A percentile compares a stretch with the other conserved stretches of the same genome.
Conservation (phyloP, 2,113 vertebrate genomes). For the Psittacara wagleri region DNA sequence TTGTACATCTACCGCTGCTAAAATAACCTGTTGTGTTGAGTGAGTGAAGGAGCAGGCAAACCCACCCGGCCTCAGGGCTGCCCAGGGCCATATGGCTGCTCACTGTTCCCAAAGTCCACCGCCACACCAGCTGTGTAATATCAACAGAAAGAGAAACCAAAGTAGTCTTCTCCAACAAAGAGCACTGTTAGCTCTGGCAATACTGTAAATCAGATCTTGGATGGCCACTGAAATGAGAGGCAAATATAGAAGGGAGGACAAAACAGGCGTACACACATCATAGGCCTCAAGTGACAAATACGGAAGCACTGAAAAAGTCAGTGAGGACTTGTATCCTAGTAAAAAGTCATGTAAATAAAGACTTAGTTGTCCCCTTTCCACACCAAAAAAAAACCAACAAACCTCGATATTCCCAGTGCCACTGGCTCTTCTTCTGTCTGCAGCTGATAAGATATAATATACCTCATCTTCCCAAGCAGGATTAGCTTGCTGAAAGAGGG, state of each 20-base stretch:
- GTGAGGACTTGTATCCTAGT: neutral
- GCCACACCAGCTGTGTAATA: neutral
- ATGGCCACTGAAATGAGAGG: neutral
- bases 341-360: neutral
- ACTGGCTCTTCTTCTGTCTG: neutral
- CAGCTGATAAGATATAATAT: neutral
- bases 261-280: rapidly evolving
- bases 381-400: neutral
- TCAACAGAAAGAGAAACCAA: neutral
- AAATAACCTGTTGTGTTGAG: neutral
- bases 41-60: neutral
- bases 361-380: neutral
- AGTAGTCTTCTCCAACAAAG: neutral
- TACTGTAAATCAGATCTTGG: neutral
- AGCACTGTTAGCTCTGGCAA: neutral
- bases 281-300: neutral
- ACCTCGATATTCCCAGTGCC: neutral
- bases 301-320: neutral
- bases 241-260: neutral
- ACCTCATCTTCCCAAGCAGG: neutral
- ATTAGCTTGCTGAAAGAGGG: neutral
- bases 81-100: neutral
- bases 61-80: neutral
- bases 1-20: neutral
- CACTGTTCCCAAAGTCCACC: rapidly evolving